These are phyloP conservation scores for Trichonephila inaurata DNA, from an alignment of 1,140 invertebrate genomes.

Conservation along the genomic window DNA sequence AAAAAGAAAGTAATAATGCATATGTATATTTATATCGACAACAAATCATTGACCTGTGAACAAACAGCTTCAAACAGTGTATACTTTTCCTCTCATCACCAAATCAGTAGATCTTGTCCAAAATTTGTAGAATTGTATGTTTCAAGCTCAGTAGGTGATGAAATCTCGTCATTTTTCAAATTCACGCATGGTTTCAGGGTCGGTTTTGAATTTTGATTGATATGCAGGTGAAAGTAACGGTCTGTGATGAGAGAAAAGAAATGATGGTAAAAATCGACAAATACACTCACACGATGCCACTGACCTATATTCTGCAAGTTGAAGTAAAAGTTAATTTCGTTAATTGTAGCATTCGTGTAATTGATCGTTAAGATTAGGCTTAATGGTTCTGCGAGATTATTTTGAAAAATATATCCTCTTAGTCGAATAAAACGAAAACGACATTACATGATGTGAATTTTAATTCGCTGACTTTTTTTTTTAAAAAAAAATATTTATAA, in stretches of 20 bases:
- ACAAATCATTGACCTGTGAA: constrained; percentile 1
- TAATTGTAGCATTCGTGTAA: background rate
- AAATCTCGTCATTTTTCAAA: background rate
- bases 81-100: no score
- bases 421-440: background rate
- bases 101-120: background rate
- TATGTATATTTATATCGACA: background rate
- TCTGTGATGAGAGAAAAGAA: background rate
- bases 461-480: no score
- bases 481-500: no score
- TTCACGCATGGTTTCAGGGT: background rate
- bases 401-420: no score
- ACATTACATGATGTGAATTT: background rate
- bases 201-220: background rate
- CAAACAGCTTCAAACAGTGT: background rate
- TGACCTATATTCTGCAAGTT: background rate
- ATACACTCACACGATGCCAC: background rate
- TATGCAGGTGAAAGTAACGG: background rate
- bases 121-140: background rate
- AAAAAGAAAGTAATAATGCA: background rate
- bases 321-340: constrained; percentile 13
- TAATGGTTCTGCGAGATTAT: no score
- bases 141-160: background rate
- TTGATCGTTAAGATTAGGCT: no score
- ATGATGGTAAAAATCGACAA: background rate